These are phyloP conservation scores for Lathronympha strigana DNA, from an alignment of 2,888 invertebrate genomes.

Conservation along the genomic window DNA sequence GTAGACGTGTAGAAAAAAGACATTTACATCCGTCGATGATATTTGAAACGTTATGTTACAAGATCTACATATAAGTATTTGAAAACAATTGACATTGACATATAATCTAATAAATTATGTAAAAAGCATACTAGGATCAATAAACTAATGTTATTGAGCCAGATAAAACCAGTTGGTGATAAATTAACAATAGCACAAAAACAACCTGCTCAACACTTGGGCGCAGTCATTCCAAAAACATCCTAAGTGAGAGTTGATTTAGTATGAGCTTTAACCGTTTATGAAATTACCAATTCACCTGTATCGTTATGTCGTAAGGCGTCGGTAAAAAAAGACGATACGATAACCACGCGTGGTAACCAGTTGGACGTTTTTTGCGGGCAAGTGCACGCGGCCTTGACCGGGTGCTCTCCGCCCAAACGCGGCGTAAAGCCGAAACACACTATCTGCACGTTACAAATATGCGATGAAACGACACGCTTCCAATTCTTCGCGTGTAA, in stretches of 20 bases:
- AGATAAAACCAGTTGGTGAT: slow-evolving; percentile 28
- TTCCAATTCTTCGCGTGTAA: no score
- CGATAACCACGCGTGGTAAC: slow-evolving; percentile 68
- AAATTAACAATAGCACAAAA: slow-evolving; percentile 43
- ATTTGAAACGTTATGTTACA: not conserved
- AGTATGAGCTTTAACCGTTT: slow-evolving; percentile 4
- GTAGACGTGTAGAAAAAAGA: not conserved
- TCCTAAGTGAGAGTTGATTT: not conserved
- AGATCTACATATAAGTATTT: not conserved
- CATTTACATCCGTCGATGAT: not conserved
- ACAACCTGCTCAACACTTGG: not conserved
- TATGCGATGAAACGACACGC: slow-evolving; percentile 1
- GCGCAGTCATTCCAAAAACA: not conserved
- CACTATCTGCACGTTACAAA: no score
- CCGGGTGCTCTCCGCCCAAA: slow-evolving; percentile 70
- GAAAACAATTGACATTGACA: slow-evolving; percentile 5
- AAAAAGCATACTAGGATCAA: not conserved
- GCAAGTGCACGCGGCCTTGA: slow-evolving; percentile 79
- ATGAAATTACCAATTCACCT: slow-evolving; percentile 50
- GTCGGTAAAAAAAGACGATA: slow-evolving; percentile 45
- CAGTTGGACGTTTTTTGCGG: slow-evolving; percentile 75
- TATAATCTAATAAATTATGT: slow-evolving; percentile 8
- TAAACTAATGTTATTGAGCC: not conserved
- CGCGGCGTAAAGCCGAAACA: slow-evolving; percentile 18
- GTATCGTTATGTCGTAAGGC: slow-evolving; percentile 52